Conservation (phyloP, 2,797 vertebrate species). For the Mormyrops boulengeri region DNA sequence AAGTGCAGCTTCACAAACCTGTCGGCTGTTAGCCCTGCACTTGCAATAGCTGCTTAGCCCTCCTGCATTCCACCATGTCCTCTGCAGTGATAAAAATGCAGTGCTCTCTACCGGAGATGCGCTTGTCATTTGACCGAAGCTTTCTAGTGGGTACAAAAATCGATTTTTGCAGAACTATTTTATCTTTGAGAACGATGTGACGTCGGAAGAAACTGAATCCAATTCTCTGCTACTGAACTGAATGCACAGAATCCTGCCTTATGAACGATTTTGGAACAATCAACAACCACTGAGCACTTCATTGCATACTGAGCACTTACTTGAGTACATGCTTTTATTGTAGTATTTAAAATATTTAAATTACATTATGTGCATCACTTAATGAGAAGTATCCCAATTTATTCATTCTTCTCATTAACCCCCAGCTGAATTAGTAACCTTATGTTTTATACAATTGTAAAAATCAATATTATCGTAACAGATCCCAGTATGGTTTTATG, state of each 20-base stretch:
- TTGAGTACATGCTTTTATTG: background rate
- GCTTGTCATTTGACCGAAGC: background rate
- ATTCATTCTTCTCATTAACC: background rate
- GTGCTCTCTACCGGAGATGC: background rate
- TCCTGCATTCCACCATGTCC: background rate
- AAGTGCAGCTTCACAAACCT: background rate
- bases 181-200: background rate
- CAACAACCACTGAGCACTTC: slow-evolving; percentile 61
- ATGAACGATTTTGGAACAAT: slow-evolving; percentile 38
- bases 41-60: background rate
- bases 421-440: background rate
- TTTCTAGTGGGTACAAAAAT: background rate
- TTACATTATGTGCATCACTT: background rate
- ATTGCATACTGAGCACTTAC: background rate
- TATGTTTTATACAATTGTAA: background rate
- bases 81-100: background rate
- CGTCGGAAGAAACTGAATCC: background rate
- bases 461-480: background rate
- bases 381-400: background rate
- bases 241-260: slow-evolving; percentile 37
- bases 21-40: background rate
- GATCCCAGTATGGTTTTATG: background rate
- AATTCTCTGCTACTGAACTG: slow-evolving; percentile 31
- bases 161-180: background rate
- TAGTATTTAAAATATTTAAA: background rate